Conservation (phyloP, 2,113 vertebrate species). For the Triplophysa rosa region DNA sequence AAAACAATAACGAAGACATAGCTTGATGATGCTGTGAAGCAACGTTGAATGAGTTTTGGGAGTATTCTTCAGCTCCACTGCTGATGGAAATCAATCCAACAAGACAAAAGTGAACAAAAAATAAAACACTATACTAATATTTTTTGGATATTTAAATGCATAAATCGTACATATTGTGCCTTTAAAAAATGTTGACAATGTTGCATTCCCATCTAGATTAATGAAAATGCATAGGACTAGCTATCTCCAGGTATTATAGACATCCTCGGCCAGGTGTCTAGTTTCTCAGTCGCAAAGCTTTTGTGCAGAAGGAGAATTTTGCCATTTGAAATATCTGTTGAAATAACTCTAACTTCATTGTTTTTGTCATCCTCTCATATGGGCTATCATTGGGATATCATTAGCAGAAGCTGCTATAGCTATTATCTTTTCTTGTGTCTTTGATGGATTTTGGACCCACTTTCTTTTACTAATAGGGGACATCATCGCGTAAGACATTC, state of each 20-base stretch:
- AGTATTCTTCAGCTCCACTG: too few relatives aligned
- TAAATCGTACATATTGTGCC: too few relatives aligned
- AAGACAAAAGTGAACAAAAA: too few relatives aligned
- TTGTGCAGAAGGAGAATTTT: background rate
- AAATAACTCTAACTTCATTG: background rate
- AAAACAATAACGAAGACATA: too few relatives aligned
- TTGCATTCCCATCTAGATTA: too few relatives aligned
- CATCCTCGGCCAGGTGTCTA: background rate
- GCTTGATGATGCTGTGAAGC: too few relatives aligned
- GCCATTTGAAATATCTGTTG: background rate
- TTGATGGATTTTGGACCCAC: constrained; percentile 1
- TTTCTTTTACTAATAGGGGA: constrained; percentile 39
- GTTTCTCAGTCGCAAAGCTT: background rate
- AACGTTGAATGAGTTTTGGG: too few relatives aligned
- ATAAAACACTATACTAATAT: too few relatives aligned
- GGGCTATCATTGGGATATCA: constrained; percentile 12
- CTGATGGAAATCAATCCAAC: too few relatives aligned
- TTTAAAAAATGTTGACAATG: too few relatives aligned
- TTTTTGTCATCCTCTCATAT: background rate
- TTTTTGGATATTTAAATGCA: too few relatives aligned
- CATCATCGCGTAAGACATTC: constrained; percentile 35
- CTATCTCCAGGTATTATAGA: background rate
- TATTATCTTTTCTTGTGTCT: constrained; percentile 32
- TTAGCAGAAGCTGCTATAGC: constrained; percentile 22
- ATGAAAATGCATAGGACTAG: background rate